Evolutionary conservation across 2,888 invertebrate species (phyloP).

Genomic region (Dynastes tityus): DNA sequence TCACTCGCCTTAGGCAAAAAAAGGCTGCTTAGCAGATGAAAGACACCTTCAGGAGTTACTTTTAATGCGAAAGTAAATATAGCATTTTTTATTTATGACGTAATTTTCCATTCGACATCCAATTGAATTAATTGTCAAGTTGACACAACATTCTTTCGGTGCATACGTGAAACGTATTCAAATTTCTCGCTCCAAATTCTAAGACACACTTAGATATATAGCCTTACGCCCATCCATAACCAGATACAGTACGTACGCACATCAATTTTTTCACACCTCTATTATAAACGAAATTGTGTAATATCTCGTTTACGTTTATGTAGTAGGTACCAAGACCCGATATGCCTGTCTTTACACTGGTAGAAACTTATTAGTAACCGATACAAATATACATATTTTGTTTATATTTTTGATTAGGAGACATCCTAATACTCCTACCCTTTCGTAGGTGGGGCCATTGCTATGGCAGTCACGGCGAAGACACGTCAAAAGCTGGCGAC

Average conservation of each 20-base stretch:
- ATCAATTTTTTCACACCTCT: conserved; percentile 24
- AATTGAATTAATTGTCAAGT: too few relatives aligned
- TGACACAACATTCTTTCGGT: too few relatives aligned
- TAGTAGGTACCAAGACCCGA: background rate
- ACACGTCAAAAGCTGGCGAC: conserved; percentile 59
- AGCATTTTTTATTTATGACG: too few relatives aligned
- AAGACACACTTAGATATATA: background rate
- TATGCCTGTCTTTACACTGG: conserved; percentile 8
- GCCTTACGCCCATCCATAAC: conserved; percentile 6
- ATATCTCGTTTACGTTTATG: background rate
- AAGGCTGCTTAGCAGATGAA: too few relatives aligned
- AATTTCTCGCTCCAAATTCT: conserved; percentile 20
- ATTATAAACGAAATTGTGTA: conserved; percentile 27
- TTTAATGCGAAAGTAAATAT: too few relatives aligned
- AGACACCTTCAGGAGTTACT: too few relatives aligned
- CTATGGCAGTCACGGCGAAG: conserved; percentile 54
- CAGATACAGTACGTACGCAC: conserved; percentile 10
- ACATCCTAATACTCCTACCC: conserved; percentile 49
- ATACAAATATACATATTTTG: conserved; percentile 42
- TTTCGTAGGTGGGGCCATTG: conserved; percentile 48
- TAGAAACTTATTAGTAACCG: conserved; percentile 27
- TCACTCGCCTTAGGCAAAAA: too few relatives aligned
- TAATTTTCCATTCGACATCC: too few relatives aligned
- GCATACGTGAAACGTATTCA: conserved; percentile 6
- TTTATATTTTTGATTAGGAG: conserved; percentile 51